Percentiles rank a stretch among this genome's conserved stretches.
Conservation (phyloP, 2,113 vertebrate species). For the Brachyhypopomus occidentalis region DNA sequence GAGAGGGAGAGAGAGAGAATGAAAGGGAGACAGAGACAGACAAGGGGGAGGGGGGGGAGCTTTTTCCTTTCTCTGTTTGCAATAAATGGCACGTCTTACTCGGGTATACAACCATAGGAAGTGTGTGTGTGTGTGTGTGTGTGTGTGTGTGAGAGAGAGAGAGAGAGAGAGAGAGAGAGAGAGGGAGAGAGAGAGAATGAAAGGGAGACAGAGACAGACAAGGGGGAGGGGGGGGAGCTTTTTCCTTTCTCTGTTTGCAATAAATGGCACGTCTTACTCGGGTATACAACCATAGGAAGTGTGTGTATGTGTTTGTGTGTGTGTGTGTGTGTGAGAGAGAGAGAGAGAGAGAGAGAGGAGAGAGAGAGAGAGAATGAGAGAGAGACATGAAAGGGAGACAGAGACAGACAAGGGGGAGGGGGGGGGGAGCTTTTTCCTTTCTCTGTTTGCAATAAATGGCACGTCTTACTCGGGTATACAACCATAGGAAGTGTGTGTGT, state of each 20-base stretch:
- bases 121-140: too few relatives aligned
- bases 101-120: neutral
- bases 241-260: neutral
- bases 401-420: neutral
- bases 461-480: slow-evolving; percentile 7
- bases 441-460: neutral
- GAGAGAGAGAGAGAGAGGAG: too few relatives aligned
- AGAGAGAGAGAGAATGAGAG: too few relatives aligned
- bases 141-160: neutral
- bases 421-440: neutral
- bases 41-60: too few relatives aligned
- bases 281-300: neutral
- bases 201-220: neutral
- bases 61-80: slow-evolving; percentile 6
- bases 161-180: too few relatives aligned
- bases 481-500: neutral
- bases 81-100: neutral
- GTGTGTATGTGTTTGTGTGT: too few relatives aligned
- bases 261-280: slow-evolving; percentile 1
- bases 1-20: too few relatives aligned
- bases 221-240: neutral
- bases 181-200: too few relatives aligned
- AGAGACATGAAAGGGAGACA: neutral
- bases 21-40: neutral
- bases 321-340: neutral